Base-by-base conservation (phyloP, 2,888 invertebrate species). In the Plebejus anna region DNA sequence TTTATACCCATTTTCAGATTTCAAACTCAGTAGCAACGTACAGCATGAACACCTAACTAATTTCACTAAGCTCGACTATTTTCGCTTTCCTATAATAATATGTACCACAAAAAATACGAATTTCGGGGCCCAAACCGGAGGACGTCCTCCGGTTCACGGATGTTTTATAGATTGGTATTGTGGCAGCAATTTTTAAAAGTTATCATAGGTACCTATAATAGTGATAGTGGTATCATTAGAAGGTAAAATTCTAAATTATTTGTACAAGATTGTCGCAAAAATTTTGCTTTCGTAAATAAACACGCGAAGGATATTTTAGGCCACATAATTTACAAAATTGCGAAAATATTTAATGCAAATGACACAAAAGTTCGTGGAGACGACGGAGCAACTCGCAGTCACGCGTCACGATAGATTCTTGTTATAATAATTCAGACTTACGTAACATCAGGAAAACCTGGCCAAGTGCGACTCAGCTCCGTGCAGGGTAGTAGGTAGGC, bases 291-390 rank as follows among this genome's bases (percentile, higher is more conserved):
- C 32, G 9, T 66, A 13, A 36, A 66, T 66, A 61, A 47, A 9
- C 47, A 47, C 32, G 11, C 66, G 13, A 11, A 13, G 4, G 28
- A 32, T 66, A 66, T 66, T 66, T 32, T 66, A 66, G 66, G 32
- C 5, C 4, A 4, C 13, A 66, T 66, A 66, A 13, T 66, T 61
- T 28, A 22, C 61, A 3, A 16, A 66, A 22, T 66, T 32, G 32
- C 66, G 32, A 66, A 66, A 36, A 66, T 28, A 28, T 61, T 22
- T 61, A 61, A 61, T 61, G 28, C 61, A 61, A 61, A 61, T 28
- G 61, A 61, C 61, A 61, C 28, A 3, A 61, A 61, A 61, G 4
- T 61, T 61, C 28, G 61, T 28, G 61, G 61, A 61, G 61, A 59
- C 59, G 28, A 61, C 61, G 28, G 28, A 61, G 28, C 61, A 28